phyloP scores from a whole-genome alignment of 1,140 invertebrate genomes.

The Apis mellifera region Amel_HAv3.1 CM009943.2:6028501-6029000 shows the following conservation, averaged over 20 bases:
- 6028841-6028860: slow-evolving; percentile 12
- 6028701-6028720: too few species aligned
- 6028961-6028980: not conserved
- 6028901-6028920: not conserved
- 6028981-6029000: slow-evolving; percentile 32
- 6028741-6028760: not conserved
- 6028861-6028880: slow-evolving; percentile 25
- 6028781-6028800: not conserved
- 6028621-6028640: too few species aligned
- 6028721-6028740: not conserved
- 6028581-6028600: too few species aligned
- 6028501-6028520: too few species aligned
- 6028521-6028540: too few species aligned
- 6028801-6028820: slow-evolving; percentile 5
- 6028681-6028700: too few species aligned
- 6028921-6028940: slow-evolving; percentile 29
- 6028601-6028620: too few species aligned
- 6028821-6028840: slow-evolving; percentile 39
- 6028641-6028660: too few species aligned
- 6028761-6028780: not conserved
- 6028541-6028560: too few species aligned
- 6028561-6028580: too few species aligned
- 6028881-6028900: not conserved
- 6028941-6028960: slow-evolving; percentile 30
- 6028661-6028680: too few species aligned